Conservation (phyloP, 2,888 invertebrate genomes). For the Oxyscelio sp. region DNA sequence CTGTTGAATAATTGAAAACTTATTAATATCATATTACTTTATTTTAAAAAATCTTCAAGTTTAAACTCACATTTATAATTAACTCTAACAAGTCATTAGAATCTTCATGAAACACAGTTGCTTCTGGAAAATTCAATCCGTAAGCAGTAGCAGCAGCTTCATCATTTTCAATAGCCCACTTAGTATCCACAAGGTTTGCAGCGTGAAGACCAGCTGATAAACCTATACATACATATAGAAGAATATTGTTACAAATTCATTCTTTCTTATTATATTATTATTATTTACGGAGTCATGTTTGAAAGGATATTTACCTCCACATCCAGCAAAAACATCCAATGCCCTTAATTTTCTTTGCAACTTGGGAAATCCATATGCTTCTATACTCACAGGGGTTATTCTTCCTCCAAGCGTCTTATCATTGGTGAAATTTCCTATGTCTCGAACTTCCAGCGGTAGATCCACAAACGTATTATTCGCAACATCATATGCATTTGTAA, state of each 20-base stretch:
- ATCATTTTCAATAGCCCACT: conserved; percentile 95
- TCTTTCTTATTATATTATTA: too few relatives aligned
- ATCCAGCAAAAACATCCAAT: conserved; percentile 95
- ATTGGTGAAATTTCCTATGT: conserved; percentile 90
- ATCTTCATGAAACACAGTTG: conserved; percentile 94
- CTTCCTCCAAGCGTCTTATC: too few relatives aligned
- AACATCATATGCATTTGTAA: conserved; percentile 91
- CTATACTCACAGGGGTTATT: conserved; percentile 73
- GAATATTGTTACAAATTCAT: too few relatives aligned
- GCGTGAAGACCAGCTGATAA: conserved; percentile 93
- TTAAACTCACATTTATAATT: conserved; percentile 90
- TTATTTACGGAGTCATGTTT: too few relatives aligned
- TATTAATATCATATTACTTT: too few relatives aligned
- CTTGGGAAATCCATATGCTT: conserved; percentile 86
- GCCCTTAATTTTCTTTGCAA: conserved; percentile 90
- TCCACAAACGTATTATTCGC: conserved; percentile 90
- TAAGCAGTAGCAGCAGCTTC: conserved; percentile 94
- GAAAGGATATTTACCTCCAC: too few relatives aligned
- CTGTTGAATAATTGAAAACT: too few relatives aligned
- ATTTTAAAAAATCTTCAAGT: conserved; percentile 21
- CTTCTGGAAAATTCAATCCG: conserved; percentile 92
- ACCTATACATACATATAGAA: conserved; percentile 86
- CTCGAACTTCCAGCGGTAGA: conserved; percentile 90
- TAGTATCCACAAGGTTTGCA: conserved; percentile 91
- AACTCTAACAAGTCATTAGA: conserved; percentile 92